Evolutionary conservation across 2,113 vertebrate species (phyloP).

Genomic region (Sakesphorus luctuosus): DNA sequence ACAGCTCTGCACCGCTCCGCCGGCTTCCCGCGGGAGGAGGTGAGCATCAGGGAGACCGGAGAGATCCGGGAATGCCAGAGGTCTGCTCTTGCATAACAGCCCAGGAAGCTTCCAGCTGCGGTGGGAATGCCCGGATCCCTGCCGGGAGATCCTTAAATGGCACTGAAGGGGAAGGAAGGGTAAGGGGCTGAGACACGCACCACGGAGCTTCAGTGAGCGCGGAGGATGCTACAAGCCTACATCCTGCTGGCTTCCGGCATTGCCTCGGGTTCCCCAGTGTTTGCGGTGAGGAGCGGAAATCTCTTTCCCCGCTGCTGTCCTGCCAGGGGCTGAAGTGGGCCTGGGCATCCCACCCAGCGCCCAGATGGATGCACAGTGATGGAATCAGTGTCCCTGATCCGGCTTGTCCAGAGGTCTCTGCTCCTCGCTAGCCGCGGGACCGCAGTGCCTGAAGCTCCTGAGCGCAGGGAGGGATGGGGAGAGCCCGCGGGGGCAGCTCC

Average conservation of each 20-base stretch:
- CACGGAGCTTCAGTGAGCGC: background rate
- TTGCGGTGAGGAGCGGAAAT: background rate
- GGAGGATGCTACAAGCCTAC: background rate
- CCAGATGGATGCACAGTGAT: background rate
- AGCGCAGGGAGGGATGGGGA: background rate
- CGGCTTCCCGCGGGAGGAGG: background rate
- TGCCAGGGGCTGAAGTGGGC: background rate
- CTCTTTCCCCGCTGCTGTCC: background rate
- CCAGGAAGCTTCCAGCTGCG: background rate
- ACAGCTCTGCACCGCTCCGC: background rate
- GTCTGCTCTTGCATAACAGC: background rate
- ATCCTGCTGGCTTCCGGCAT: accelerated
- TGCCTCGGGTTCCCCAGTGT: background rate
- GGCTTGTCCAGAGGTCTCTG: background rate
- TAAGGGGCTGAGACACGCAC: accelerated
- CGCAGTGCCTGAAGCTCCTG: background rate
- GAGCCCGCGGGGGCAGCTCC: background rate
- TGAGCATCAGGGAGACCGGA: background rate
- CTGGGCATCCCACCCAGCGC: background rate
- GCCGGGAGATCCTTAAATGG: background rate
- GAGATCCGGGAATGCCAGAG: background rate
- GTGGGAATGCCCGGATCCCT: background rate
- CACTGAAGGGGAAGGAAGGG: background rate
- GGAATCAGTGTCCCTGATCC: background rate
- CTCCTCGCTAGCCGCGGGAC: background rate